Percentiles rank a stretch among this genome's conserved stretches.
Conservation (phyloP, 1,140 invertebrate genomes). For the Eupristina koningsbergeri region DNA sequence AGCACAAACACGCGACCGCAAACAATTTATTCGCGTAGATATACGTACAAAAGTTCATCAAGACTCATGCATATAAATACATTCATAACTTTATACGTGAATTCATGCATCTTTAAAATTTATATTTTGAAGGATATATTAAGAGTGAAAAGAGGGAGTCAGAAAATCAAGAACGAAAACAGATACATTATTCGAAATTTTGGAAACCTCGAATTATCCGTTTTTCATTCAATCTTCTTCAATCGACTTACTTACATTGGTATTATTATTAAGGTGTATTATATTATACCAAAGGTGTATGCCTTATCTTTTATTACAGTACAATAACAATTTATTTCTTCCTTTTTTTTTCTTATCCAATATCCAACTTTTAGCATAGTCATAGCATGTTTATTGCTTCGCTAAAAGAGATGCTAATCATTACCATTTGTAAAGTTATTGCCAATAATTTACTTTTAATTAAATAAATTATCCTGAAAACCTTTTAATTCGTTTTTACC, state of each 20-base stretch:
- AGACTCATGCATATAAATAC: no score
- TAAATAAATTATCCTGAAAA: background rate
- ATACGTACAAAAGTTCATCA: no score
- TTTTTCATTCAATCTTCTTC: conserved; percentile 13
- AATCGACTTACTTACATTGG: no score
- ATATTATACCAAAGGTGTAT: conserved; percentile 20
- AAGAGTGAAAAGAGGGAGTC: conserved; percentile 34
- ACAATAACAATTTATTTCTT: background rate
- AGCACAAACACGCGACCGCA: no score
- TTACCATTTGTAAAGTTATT: background rate
- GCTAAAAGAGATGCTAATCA: background rate
- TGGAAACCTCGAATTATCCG: conserved; percentile 54
- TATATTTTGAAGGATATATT: no score
- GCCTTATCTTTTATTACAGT: conserved; percentile 54
- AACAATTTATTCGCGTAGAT: no score
- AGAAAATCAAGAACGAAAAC: conserved; percentile 54
- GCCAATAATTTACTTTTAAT: background rate
- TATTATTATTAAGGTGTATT: no score
- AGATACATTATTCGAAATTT: conserved; percentile 66
- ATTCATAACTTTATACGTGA: no score
- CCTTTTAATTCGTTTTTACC: background rate
- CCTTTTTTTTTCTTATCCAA: background rate
- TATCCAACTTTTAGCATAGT: background rate
- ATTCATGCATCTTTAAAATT: no score
- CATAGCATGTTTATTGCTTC: background rate